Evolutionary conservation across 2,888 invertebrate genomes (phyloP).

Genomic region (Chelonus formosanus): DNA sequence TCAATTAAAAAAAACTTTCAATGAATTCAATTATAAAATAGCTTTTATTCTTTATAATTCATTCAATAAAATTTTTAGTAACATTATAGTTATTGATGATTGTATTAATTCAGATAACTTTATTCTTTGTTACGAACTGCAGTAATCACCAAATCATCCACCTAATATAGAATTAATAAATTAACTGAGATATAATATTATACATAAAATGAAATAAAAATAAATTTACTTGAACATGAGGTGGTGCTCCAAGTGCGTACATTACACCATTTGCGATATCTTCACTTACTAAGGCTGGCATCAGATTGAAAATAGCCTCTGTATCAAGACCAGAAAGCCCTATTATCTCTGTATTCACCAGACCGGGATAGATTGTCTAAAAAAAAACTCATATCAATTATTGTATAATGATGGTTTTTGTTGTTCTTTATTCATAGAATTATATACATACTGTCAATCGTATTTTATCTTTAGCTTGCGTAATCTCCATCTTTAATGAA

Average conservation of each 20-base stretch:
- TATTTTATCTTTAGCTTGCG: constrained; percentile 55
- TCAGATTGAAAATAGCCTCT: constrained; percentile 34
- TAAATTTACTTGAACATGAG: constrained; percentile 33
- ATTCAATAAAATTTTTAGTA: too few relatives aligned
- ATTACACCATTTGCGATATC: constrained; percentile 63
- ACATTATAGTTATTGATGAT: too few relatives aligned
- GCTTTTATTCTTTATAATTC: too few relatives aligned
- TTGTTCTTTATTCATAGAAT: background rate
- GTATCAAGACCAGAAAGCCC: constrained; percentile 35
- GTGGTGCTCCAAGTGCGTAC: constrained; percentile 59
- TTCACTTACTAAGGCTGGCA: constrained; percentile 52
- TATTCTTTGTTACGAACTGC: too few relatives aligned
- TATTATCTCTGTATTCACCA: constrained; percentile 69
- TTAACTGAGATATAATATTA: too few relatives aligned
- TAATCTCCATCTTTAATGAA: constrained; percentile 64
- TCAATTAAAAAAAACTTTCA: too few relatives aligned
- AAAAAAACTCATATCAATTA: background rate
- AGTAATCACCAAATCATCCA: too few relatives aligned
- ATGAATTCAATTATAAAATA: too few relatives aligned
- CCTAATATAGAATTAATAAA: too few relatives aligned
- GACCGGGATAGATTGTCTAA: constrained; percentile 73
- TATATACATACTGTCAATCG: constrained; percentile 52
- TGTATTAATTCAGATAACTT: too few relatives aligned
- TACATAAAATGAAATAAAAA: background rate
- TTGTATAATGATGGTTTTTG: too few relatives aligned